Evolutionary conservation across 2,888 invertebrate genomes (phyloP).

Genomic region (Venustoraphidia nigricollis): DNA sequence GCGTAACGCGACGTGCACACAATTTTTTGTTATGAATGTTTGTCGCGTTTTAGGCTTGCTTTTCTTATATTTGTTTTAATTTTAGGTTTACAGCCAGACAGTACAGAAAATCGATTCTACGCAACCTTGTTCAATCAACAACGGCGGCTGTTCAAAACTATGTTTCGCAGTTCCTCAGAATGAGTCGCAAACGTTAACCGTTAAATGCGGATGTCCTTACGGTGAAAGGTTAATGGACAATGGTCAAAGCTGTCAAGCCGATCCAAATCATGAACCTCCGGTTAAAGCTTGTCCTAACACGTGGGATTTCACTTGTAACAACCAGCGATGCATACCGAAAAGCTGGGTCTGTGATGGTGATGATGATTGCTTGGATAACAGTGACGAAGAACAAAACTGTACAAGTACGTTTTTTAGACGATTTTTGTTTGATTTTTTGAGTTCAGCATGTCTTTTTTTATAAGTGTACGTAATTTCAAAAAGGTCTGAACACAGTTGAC

Average conservation of each 20-base stretch:
- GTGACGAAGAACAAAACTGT: constrained; percentile 90
- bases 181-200: constrained; percentile 35
- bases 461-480: no score
- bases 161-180: constrained; percentile 80
- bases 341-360: constrained; percentile 95
- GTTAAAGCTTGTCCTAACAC: constrained; percentile 78
- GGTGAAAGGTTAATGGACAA: constrained; percentile 69
- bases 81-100: constrained; percentile 49
- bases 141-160: constrained; percentile 86
- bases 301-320: constrained; percentile 89
- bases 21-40: no score
- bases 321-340: constrained; percentile 82
- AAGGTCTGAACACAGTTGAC: no score
- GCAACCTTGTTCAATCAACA: constrained; percentile 72
- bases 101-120: constrained; percentile 51
- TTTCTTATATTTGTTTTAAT: constrained; percentile 1
- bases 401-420: constrained; percentile 47
- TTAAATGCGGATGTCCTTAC: constrained; percentile 82
- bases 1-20: no score
- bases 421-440: no score
- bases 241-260: constrained; percentile 53
- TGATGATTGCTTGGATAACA: constrained; percentile 89
- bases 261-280: constrained; percentile 76
- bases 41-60: background rate
- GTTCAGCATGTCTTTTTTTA: no score